Evolutionary conservation across 2,113 vertebrate species (phyloP).

Genomic region (Bungarus multicinctus): DNA sequence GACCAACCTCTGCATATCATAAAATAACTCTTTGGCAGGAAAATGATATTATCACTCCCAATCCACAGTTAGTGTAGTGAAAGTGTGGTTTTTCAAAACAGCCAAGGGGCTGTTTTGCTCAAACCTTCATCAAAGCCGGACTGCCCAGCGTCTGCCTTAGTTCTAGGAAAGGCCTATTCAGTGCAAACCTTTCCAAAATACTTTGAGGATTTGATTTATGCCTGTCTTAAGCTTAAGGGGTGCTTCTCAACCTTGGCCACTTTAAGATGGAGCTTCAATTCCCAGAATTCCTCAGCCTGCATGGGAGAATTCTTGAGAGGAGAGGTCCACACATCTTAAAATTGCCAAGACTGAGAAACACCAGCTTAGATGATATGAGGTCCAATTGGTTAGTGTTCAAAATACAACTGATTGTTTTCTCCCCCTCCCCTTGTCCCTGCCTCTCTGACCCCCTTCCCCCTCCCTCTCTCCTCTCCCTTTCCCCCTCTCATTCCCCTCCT

Average conservation of each 20-base stretch:
- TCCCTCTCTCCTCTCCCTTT: too few species aligned
- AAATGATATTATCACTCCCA: neutral
- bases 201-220: neutral
- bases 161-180: neutral
- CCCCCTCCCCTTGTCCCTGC: too few species aligned
- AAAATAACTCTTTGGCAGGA: neutral
- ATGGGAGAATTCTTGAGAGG: neutral
- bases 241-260: neutral
- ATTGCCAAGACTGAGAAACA: neutral
- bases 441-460: too few species aligned
- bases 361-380: neutral
- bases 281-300: neutral
- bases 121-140: neutral
- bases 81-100: neutral
- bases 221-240: neutral
- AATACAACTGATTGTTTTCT: neutral
- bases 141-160: neutral
- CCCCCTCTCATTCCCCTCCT: too few species aligned
- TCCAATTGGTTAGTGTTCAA: neutral
- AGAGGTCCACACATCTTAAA: neutral
- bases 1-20: neutral
- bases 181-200: neutral
- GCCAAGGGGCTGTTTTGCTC: neutral
- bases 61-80: neutral
- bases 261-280: neutral